Evolutionary conservation across 2,888 invertebrate genomes (phyloP).

Genomic region (Philopedon plagiatum): DNA sequence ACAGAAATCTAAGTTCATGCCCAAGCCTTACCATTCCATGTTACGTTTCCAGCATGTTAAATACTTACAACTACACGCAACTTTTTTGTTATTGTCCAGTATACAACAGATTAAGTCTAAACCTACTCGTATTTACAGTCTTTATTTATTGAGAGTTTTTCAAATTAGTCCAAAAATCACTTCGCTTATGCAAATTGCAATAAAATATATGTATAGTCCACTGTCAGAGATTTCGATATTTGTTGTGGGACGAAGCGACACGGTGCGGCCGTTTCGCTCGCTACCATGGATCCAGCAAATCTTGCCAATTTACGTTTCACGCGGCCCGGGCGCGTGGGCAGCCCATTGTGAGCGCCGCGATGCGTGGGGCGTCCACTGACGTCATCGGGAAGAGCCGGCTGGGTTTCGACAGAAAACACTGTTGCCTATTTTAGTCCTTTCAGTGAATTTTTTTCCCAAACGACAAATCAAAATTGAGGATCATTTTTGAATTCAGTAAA

Average conservation of each 20-base stretch:
- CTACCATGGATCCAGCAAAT: conserved; percentile 15
- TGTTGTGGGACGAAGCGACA: conserved; percentile 16
- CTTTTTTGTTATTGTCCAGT: no score
- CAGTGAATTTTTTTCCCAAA: background rate
- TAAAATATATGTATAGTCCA: background rate
- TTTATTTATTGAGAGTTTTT: background rate
- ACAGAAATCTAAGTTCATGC: no score
- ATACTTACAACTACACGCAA: no score
- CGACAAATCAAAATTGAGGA: no score
- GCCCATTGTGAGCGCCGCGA: conserved; percentile 58
- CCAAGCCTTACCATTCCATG: no score
- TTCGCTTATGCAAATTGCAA: background rate
- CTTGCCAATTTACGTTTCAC: conserved; percentile 37
- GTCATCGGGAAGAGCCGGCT: conserved; percentile 29
- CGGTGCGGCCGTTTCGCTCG: conserved; percentile 1
- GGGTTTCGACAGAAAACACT: conserved; percentile 17
- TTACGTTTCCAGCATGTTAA: no score
- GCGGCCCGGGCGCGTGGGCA: conserved; percentile 49
- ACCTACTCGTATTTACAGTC: no score
- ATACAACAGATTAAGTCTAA: no score
- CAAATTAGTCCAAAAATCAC: background rate
- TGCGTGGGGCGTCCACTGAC: conserved; percentile 54
- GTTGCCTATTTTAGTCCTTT: conserved; percentile 17
- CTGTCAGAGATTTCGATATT: conserved; percentile 3
- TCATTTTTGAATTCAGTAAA: no score